Percentiles rank a stretch among this genome's conserved stretches.
phyloP scores from a whole-genome alignment of 2,888 invertebrate species.

The Sinhomidia bicolor region DNA sequence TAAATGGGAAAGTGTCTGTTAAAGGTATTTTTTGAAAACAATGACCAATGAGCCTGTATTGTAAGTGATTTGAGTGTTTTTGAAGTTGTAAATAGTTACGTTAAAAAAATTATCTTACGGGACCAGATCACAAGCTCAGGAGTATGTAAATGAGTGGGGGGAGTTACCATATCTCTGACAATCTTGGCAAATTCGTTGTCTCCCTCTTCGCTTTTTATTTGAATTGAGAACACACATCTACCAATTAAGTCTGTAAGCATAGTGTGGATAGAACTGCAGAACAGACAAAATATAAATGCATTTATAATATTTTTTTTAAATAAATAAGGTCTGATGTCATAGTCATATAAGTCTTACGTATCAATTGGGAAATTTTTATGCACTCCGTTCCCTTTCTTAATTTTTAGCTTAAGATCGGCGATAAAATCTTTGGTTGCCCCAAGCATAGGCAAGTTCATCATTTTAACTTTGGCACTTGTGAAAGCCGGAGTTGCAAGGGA shows the following conservation, averaged over 20 bases:
- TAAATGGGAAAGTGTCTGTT: constrained; percentile 73
- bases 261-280: constrained; percentile 46
- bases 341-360: constrained; percentile 47
- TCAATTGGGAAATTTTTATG: constrained; percentile 62
- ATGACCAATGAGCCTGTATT: too few species aligned
- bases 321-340: too few species aligned
- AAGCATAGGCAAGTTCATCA: constrained; percentile 69
- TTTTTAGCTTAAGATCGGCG: constrained; percentile 14
- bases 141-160: not conserved
- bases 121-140: constrained; percentile 42
- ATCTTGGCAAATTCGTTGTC: constrained; percentile 65
- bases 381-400: constrained; percentile 21
- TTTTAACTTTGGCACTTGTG: constrained; percentile 69
- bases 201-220: constrained; percentile 24
- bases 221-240: constrained; percentile 64
- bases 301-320: too few species aligned
- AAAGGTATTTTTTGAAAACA: too few species aligned
- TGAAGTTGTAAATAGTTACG: too few species aligned
- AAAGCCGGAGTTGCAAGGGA: constrained; percentile 58
- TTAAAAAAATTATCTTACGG: constrained; percentile 35
- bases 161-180: constrained; percentile 41
- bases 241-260: constrained; percentile 74
- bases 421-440: constrained; percentile 51
- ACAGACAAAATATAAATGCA: not conserved
- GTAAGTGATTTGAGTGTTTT: too few species aligned